Base-by-base conservation (phyloP, 2,888 invertebrate genomes). In the Blastobasis lacticolella region DNA sequence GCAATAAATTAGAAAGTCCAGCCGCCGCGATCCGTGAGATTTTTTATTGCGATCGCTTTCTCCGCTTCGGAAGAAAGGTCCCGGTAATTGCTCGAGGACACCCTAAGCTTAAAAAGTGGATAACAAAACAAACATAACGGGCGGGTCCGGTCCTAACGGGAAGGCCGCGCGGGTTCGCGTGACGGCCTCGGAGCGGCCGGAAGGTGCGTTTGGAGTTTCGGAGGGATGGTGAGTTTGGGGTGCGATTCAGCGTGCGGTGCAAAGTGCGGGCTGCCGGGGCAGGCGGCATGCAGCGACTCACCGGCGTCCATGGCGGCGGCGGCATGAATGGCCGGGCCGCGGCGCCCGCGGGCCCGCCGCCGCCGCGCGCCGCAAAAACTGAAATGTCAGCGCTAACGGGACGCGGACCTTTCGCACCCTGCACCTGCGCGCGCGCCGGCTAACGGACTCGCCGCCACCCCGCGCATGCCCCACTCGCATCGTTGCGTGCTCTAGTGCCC, bases 1-100 rank as follows among this genome's bases (percentile, higher is more conserved):
- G 66, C 76, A 76, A 77, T 82, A 79, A 81, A 79, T 78, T 79
- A 81, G 86, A 86, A 83, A 85, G 82, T 62, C 57, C 54, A 59
- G 23, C 56, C 54, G 57, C 58, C 58, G 53, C 55, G 54, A 37
- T 53, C 51, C 43, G 43, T 38, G 46, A 37, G 46, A 57, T 67
- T 71, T 73, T 73, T 68, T 72, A 66, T 58, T 56, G 60, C 58
- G 60, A 61, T 59, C 57, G 75, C 81, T 82, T 78, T 83, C 83
- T 68, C 74, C 71, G 60, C 55, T 55, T 70, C 74, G 72, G 23
- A 23, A 23, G 23, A 23, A 23, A 23, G 23, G 23, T 66, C 62
- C 57, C 57, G 54, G 58, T 61, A 59, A 63, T 65, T 67, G 69
- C 67, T 70, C 71, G 62, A 62, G 56, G 50, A 55, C 57, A 60